phyloP scores from a whole-genome alignment of 2,113 vertebrate genomes.

The Apteryx owenii region DNA sequence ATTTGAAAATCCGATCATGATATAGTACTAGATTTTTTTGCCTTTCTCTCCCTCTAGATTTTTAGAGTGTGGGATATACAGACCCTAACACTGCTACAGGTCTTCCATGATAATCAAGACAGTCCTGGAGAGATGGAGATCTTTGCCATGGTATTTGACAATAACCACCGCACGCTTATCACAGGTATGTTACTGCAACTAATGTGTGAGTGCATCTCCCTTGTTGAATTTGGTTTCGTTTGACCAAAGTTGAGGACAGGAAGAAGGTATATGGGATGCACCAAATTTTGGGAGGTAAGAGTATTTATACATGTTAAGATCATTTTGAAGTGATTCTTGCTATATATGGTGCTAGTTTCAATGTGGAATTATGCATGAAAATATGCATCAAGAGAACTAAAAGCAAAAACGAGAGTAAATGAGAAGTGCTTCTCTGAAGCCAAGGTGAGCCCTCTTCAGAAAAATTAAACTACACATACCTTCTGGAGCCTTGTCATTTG shows the following conservation, averaged over 20 bases:
- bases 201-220: not conserved
- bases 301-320: not conserved
- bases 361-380: not conserved
- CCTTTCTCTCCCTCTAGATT: constrained; percentile 43
- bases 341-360: not conserved
- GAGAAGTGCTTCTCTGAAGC: not conserved
- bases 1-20: not conserved
- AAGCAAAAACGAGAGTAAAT: not conserved
- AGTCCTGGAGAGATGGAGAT: constrained; percentile 68
- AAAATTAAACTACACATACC: not conserved
- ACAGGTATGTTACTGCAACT: constrained; percentile 42
- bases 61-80: constrained; percentile 79
- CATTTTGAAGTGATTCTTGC: not conserved
- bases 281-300: not conserved
- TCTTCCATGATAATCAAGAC: constrained; percentile 71
- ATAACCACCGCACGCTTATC: constrained; percentile 56
- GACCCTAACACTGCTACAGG: constrained; percentile 74
- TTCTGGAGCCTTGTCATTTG: not conserved
- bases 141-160: constrained; percentile 75
- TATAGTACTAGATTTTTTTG: not conserved
- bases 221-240: not conserved
- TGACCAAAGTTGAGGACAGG: not conserved
- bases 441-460: not conserved
- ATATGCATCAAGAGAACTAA: not conserved
- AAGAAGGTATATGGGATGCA: not conserved